Evolutionary conservation across 2,888 invertebrate genomes (phyloP), one percentile per base, ranked within the genome.

Genomic region (Epistrophe grossulariae): DNA sequence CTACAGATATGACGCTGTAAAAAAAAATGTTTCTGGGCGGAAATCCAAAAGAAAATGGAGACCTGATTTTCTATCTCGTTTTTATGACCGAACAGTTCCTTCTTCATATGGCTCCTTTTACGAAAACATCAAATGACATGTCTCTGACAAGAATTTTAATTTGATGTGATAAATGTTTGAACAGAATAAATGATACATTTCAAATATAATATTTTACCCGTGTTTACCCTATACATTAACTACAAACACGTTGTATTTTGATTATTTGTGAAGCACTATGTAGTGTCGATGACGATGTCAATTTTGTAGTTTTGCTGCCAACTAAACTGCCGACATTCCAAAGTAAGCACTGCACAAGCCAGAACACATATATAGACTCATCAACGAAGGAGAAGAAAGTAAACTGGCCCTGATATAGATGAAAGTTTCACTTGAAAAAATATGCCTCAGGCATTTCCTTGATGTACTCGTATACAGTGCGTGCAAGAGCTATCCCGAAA

Each of bases 381-480:
- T 55, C 35, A 62, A 57, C 64, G 77, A 85, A 83, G 83, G 50
- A 70, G 81, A 85, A 83, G 83, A 87, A 87, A 87, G 87, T 79
- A 79, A 76, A 79, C 68, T 83, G 79, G 76, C 82, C 79, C 83
- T 83, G 83, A 83, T 79, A 76, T 71, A 45, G 78, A 82, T 78
- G 82, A 85, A 85, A 85, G 82, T 81, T 82, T 81, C 48, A 52
- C 52, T 78, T 70, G 17, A 57, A 72, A 8, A 31, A 24, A 24
- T 31, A 72, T 72, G 59, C 70, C 31, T 17, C 2, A 6, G 62
- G 68, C 68, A 68, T 83, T 73, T 83, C 62, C 78, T 66, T 66
- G 40, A 48, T 48, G 55, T 57, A 24, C 60, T 48, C 15, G 19
- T 24, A 24, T 24, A 68, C 28, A 40, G 24, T 70, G 45, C 60